Evolutionary conservation across 2,113 vertebrate species (phyloP).

Genomic region (Steatornis caripensis): DNA sequence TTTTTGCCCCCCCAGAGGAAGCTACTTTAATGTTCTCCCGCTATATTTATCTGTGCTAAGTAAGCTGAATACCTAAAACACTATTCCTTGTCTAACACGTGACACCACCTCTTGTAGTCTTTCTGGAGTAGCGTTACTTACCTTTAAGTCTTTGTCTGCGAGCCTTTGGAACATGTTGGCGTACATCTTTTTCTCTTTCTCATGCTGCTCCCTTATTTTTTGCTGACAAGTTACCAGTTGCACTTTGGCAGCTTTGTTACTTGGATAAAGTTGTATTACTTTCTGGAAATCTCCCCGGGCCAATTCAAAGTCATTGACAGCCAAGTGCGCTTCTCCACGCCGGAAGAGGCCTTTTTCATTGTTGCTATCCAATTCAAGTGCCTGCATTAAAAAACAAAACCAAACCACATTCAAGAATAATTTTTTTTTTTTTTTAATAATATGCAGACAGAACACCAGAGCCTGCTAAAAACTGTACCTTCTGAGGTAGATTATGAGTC

Average conservation of each 20-base stretch:
- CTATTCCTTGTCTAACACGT: neutral
- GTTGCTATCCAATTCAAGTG: constrained; percentile 83
- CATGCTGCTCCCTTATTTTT: constrained; percentile 88
- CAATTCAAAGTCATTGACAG: constrained; percentile 89
- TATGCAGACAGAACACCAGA: neutral
- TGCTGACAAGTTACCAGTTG: constrained; percentile 89
- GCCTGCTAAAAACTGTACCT: neutral
- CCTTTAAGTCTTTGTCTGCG: constrained; percentile 88
- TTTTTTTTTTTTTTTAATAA: neutral
- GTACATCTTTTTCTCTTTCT: constrained; percentile 92
- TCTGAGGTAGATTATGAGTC: neutral
- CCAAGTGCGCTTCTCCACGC: constrained; percentile 86
- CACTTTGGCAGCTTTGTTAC: constrained; percentile 90
- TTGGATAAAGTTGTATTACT: constrained; percentile 89
- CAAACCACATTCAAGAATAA: neutral
- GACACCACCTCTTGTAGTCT: neutral
- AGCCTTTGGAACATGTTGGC: constrained; percentile 98
- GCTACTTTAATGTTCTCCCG: neutral
- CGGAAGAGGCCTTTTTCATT: constrained; percentile 97
- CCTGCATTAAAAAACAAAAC: constrained; percentile 66
- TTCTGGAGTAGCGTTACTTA: neutral
- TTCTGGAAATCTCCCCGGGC: constrained; percentile 89
- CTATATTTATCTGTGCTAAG: neutral
- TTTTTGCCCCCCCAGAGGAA: neutral
- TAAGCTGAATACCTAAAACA: neutral